Evolutionary conservation across 2,797 vertebrate species (phyloP).

Genomic region (Rhynchonycteris naso): DNA sequence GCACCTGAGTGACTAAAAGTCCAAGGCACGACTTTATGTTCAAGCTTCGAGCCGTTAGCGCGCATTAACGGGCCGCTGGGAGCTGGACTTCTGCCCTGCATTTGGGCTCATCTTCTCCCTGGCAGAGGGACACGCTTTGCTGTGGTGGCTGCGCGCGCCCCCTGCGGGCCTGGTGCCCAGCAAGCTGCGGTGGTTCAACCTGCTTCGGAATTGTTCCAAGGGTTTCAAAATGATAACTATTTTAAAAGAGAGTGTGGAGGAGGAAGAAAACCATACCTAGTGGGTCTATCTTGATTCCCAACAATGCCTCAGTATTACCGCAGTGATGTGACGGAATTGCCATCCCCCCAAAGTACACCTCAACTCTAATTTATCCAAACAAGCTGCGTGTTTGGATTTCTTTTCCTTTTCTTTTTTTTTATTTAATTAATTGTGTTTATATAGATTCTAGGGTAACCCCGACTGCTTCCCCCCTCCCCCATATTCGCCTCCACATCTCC

Average conservation of each 20-base stretch:
- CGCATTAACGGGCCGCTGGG: neutral
- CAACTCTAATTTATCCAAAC: neutral
- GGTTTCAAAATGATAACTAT: neutral
- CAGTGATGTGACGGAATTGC: neutral
- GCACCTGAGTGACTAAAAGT: neutral
- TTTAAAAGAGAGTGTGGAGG: neutral
- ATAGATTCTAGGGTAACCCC: no score
- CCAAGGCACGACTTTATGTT: neutral
- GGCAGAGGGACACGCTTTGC: rapidly evolving
- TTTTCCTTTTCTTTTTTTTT: no score
- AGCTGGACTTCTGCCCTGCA: neutral
- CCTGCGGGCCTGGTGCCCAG: neutral
- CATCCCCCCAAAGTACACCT: neutral
- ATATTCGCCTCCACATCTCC: no score
- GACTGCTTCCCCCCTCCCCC: no score
- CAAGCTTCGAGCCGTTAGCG: neutral
- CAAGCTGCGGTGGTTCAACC: neutral
- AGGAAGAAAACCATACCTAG: neutral
- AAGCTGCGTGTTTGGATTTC: neutral
- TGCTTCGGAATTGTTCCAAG: neutral
- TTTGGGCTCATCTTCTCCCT: neutral
- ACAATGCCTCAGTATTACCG: neutral
- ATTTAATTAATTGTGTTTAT: no score
- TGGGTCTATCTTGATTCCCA: neutral
- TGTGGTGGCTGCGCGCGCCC: neutral